phyloP scores from a whole-genome alignment of 2,113 vertebrate genomes.

The Catharus fuscescens region DNA sequence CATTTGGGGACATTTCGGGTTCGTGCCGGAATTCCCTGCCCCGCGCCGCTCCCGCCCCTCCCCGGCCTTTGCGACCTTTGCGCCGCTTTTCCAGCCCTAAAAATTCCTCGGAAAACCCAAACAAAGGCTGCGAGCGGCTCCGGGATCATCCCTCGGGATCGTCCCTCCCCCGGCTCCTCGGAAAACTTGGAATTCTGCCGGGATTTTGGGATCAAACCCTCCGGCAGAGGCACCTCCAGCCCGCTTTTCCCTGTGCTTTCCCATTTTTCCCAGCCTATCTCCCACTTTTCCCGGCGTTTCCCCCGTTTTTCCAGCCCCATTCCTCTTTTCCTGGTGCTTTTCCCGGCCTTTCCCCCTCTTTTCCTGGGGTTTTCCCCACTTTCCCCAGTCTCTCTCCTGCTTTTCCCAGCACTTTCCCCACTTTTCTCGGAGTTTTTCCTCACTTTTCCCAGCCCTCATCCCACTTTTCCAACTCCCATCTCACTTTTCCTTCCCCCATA shows the following conservation, averaged over 20 bases:
- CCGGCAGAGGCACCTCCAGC: too few species aligned
- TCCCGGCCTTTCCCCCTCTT: background rate
- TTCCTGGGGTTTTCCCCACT: background rate
- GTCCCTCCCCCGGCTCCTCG: background rate
- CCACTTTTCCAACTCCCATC: background rate
- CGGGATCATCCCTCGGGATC: background rate
- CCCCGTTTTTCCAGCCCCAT: too few species aligned
- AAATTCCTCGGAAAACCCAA: background rate
- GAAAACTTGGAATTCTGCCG: background rate
- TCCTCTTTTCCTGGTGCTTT: rapidly evolving
- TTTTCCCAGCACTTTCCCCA: background rate
- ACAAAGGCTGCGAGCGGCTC: background rate
- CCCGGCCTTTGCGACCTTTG: background rate
- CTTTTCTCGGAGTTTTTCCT: background rate
- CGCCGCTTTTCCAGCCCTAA: background rate
- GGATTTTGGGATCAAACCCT: background rate
- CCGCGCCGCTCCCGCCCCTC: background rate
- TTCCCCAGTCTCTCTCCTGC: background rate
- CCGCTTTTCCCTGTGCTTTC: background rate
- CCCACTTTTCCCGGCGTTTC: background rate
- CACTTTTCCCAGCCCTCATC: too few species aligned
- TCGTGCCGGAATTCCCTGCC: background rate
- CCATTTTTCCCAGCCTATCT: background rate
- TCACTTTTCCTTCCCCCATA: background rate
- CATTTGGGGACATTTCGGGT: background rate